Evolutionary conservation across 1,140 invertebrate genomes (phyloP).

Genomic region (Helicoverpa zea): DNA sequence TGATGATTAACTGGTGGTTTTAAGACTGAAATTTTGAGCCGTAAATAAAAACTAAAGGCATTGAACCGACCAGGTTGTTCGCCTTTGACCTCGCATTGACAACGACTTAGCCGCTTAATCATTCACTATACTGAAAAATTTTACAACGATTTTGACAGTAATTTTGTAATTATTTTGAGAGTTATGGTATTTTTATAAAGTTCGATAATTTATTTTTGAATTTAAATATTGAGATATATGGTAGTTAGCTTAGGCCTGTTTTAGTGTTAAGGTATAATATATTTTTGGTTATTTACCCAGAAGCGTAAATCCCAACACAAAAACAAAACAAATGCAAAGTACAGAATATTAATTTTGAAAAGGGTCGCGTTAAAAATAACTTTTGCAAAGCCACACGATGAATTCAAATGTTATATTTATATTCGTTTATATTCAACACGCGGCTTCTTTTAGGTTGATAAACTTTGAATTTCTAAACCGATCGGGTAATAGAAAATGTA

Average conservation of each 20-base stretch:
- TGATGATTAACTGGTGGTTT: conserved; percentile 41
- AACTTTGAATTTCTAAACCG: conserved; percentile 44
- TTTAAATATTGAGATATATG: background rate
- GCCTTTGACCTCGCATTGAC: conserved; percentile 53
- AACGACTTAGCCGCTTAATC: conserved; percentile 24
- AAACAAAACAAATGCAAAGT: conserved; percentile 21
- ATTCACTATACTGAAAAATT: conserved; percentile 2
- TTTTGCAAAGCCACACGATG: conserved; percentile 25
- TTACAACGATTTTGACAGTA: conserved; percentile 2
- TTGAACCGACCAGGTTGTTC: conserved; percentile 56
- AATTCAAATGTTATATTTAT: conserved; percentile 23
- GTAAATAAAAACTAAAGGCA: conserved; percentile 50
- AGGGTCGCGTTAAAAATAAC: conserved; percentile 43
- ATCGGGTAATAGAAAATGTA: conserved; percentile 27
- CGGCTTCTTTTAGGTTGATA: conserved; percentile 34
- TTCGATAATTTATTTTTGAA: background rate
- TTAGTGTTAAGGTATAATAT: background rate
- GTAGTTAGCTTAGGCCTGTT: no score
- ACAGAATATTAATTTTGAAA: conserved; percentile 37
- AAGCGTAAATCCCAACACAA: conserved; percentile 7
- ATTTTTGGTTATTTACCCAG: background rate
- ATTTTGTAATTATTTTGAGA: background rate
- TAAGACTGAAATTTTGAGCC: conserved; percentile 30
- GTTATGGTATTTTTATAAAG: background rate
- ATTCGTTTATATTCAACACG: conserved; percentile 32